Percentiles rank a stretch among this genome's conserved stretches.
Evolutionary conservation across 2,113 vertebrate genomes (phyloP).

Genomic region (Elgaria multicarinata): DNA sequence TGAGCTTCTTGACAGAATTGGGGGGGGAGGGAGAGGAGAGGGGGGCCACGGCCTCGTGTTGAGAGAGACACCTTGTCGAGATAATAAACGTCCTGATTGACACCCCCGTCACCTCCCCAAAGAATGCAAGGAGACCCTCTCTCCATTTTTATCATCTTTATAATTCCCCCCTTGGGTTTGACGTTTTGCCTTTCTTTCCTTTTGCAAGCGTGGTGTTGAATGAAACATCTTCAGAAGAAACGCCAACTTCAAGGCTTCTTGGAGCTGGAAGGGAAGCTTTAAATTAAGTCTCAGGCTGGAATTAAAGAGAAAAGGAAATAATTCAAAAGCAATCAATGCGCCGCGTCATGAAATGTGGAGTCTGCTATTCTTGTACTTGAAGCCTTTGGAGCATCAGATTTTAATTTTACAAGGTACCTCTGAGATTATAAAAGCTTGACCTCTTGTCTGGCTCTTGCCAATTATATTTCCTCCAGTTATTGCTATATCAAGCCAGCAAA

Average conservation of each 20-base stretch:
- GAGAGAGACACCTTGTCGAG: not conserved
- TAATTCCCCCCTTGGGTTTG: not conserved
- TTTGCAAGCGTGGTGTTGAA: not conserved
- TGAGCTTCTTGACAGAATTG: slow-evolving; percentile 13
- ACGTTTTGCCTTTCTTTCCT: too few relatives aligned
- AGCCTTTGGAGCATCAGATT: not conserved
- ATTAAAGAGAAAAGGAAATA: not conserved
- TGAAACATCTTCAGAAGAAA: not conserved
- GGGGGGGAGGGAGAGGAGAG: slow-evolving; percentile 1
- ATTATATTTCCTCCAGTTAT: slow-evolving; percentile 3
- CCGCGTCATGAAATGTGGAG: not conserved
- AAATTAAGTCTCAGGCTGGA: not conserved
- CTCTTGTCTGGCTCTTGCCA: slow-evolving; percentile 1
- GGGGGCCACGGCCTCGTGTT: not conserved
- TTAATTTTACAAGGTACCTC: slow-evolving; percentile 24
- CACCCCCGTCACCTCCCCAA: not conserved
- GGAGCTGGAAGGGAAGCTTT: not conserved
- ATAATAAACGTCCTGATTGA: slow-evolving; percentile 4
- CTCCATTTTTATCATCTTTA: not conserved
- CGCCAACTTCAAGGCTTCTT: not conserved
- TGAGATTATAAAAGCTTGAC: slow-evolving; percentile 14
- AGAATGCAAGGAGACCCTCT: not conserved
- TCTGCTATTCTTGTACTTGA: not conserved
- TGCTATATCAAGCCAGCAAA: not conserved
- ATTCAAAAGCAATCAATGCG: not conserved